Conservation (phyloP, 2,888 invertebrate genomes). For the Tineola bisselliella region DNA sequence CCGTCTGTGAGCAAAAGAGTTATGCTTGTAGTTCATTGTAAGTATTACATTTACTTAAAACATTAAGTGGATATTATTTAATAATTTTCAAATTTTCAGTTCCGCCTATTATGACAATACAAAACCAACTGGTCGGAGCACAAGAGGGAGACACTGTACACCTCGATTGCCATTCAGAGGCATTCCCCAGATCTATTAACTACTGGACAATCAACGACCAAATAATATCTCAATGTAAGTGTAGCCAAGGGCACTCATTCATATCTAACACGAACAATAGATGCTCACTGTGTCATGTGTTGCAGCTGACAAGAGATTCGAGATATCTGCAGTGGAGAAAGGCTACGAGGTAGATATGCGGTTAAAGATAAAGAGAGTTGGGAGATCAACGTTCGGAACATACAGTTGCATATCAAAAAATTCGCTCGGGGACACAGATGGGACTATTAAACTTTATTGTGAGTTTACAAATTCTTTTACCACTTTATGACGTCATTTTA, state of each 20-base stretch:
- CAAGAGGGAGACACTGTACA: slow-evolving; percentile 75
- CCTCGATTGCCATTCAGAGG: slow-evolving; percentile 79
- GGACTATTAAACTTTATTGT: slow-evolving; percentile 78
- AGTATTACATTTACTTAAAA: slow-evolving; percentile 37
- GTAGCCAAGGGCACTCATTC: neutral
- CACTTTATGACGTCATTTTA: neutral
- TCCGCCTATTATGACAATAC: slow-evolving; percentile 81
- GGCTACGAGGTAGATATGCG: slow-evolving; percentile 79
- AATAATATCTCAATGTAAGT: slow-evolving; percentile 75
- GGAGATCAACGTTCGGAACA: slow-evolving; percentile 70
- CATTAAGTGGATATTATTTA: neutral
- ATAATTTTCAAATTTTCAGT: slow-evolving; percentile 59
- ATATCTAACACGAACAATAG: neutral
- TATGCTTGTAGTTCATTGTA: slow-evolving; percentile 85
- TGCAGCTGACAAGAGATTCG: slow-evolving; percentile 63
- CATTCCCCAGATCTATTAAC: slow-evolving; percentile 80
- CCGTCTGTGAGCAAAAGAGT: slow-evolving; percentile 83
- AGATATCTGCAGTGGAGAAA: slow-evolving; percentile 62
- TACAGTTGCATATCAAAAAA: slow-evolving; percentile 81
- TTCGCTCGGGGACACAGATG: slow-evolving; percentile 77
- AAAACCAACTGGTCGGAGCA: slow-evolving; percentile 79
- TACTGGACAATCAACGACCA: slow-evolving; percentile 81
- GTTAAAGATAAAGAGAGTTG: slow-evolving; percentile 72
- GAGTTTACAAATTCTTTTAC: slow-evolving; percentile 32
- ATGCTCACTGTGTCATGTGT: slow-evolving; percentile 16